Evolutionary conservation across 2,888 invertebrate species (phyloP).

Genomic region (Athetis lepigone): DNA sequence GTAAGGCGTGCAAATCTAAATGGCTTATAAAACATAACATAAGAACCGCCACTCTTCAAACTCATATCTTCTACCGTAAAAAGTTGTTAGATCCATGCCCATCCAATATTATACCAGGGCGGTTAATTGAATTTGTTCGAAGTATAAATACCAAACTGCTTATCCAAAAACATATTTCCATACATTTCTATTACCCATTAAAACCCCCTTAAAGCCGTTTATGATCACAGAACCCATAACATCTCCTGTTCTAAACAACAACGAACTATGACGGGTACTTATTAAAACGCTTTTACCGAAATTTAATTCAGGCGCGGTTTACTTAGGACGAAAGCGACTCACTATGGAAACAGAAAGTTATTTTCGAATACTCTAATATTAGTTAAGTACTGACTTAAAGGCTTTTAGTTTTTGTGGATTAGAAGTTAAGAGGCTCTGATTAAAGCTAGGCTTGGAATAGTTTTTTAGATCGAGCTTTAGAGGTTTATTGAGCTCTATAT

Average conservation of each 20-base stretch:
- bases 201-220: neutral
- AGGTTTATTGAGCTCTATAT: too few species aligned
- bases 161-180: neutral
- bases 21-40: too few species aligned
- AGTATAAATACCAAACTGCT: too few species aligned
- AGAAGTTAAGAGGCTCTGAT: neutral
- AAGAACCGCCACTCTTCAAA: too few species aligned
- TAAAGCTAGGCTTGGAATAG: neutral
- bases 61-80: too few species aligned
- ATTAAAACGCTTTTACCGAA: constrained; percentile 45
- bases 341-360: constrained; percentile 20
- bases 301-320: constrained; percentile 51
- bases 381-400: constrained; percentile 14
- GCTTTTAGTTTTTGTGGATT: constrained; percentile 11
- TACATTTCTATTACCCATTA: constrained; percentile 9
- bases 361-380: constrained; percentile 20
- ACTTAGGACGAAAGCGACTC: constrained; percentile 48
- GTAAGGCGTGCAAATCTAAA: too few species aligned
- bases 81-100: too few species aligned
- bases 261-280: constrained; percentile 23
- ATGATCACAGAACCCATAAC: constrained; percentile 13
- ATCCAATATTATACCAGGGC: too few species aligned
- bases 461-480: neutral
- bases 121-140: neutral
- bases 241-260: constrained; percentile 14